Base-by-base conservation (phyloP, 1,140 invertebrate genomes). In the Lepidurus apus region DNA sequence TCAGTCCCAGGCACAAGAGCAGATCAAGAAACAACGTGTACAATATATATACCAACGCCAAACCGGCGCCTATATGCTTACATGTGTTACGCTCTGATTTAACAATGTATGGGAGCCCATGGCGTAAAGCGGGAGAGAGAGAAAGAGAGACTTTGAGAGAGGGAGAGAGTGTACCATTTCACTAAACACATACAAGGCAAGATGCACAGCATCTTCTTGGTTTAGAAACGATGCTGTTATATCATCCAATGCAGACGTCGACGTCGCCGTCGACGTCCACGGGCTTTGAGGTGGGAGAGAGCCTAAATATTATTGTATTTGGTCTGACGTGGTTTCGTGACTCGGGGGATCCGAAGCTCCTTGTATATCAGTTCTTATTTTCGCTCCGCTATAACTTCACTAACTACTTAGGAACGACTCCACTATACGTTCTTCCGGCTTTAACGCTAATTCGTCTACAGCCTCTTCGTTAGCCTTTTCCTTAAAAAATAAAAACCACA, bases 291-390 rank as follows among this genome's bases (percentile, higher is more conserved):
- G 53, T 65, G 21, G 17, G 53, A 34, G 6, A 65, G n/a, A 65
- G 53, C 53, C 53, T 65, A 65, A 65, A 65, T 65, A 65, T 65
- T 65, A 65, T 65, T 65, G 17, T 65, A 65, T 65, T 65, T 65
- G 53, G 53, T 65, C 53, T 8, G 53, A 65, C n/a, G 53, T 65
- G 53, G 53, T 65, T 65, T 65, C 21, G 53, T n/a, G 53, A 65
- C 53, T 65, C 53, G 17, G 21, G 53, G 17, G 53, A 34, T 34
- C 53, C 53, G 17, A 65, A 13, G 53, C 21, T 65, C 9, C 53
- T 65, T 65, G 53, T 65, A 65, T 65, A 65, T 65, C 53, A 7
- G 53, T 13, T n/a, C 53, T 65, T 65, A 21, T 65, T 65, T 65
- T 65, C 13, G 21, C 53, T 21, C 53, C 53, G 21, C 53, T 13